Base-by-base conservation (phyloP, 2,113 vertebrate species). In the Aleadryas rufinucha region DNA sequence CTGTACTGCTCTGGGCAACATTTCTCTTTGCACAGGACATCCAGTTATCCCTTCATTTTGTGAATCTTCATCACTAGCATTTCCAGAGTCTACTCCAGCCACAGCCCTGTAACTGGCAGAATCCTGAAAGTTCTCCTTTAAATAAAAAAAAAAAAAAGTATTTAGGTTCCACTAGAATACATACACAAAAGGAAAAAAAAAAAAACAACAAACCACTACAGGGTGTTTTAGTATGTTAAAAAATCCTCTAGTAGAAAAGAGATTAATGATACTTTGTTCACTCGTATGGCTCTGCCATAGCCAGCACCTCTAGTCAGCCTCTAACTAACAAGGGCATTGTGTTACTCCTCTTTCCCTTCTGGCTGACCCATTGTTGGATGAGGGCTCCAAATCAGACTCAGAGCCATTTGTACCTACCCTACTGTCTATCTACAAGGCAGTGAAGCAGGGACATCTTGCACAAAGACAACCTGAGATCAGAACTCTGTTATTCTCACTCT, bases 71-170 rank as follows among this genome's bases (percentile, higher is more conserved):
- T 98, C 98, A 96, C 98, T 98, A 63, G 98, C 97, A 87, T 97
- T 98, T 96, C 98, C 98, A 8, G 98, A 99, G 92, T 99, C 98
- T 97, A 95, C 98, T 83, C 98, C 98, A 61, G 98, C 96, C n/a
- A 98, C 98, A 72, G 97, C 97, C 56, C 98, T 85, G 10, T 96
- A 98, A 47, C 98, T 78, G 24, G 97, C 89, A 42, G 98, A 98
- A 98, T 98, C 98, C 89, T 96, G 95, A 80, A 98, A 98, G 61
- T 97, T 96, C 60, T 96, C 97, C 98, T 99, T 93, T 33, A 77
- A 33, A 84, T 56, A 44, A 74, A 81, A 65, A 33, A 28, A 4
- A 59, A 2, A 47, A 44, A 61, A 59, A n/a, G n/a, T 28, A 54
- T 28, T 59, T 41, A 74, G 60, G 18, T 56, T 88, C 41, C 50